These are phyloP conservation scores for Macaca fascicularis DNA, from an alignment of 2,113 vertebrate species.

Conservation along the genomic window T2T-MFA8v1.1 NC_088393.1:37934001-37934500, in stretches of 20 bases:
- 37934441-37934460: neutral
- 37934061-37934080: rapidly evolving
- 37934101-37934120: rapidly evolving
- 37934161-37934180: rapidly evolving
- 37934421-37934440: neutral
- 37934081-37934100: rapidly evolving
- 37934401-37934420: neutral
- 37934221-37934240: neutral
- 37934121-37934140: rapidly evolving
- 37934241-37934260: rapidly evolving
- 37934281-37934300: neutral
- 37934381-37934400: rapidly evolving
- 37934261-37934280: rapidly evolving
- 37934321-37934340: rapidly evolving
- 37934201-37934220: rapidly evolving
- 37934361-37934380: rapidly evolving
- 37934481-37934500: neutral
- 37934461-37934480: rapidly evolving
- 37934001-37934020: rapidly evolving
- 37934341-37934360: rapidly evolving
- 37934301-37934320: neutral
- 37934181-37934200: rapidly evolving
- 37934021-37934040: neutral
- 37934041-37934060: no score
- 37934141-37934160: rapidly evolving